Percentiles rank a stretch among this genome's conserved stretches.
Conservation (phyloP, 2,113 vertebrate genomes). For the Felis chaus region DNA sequence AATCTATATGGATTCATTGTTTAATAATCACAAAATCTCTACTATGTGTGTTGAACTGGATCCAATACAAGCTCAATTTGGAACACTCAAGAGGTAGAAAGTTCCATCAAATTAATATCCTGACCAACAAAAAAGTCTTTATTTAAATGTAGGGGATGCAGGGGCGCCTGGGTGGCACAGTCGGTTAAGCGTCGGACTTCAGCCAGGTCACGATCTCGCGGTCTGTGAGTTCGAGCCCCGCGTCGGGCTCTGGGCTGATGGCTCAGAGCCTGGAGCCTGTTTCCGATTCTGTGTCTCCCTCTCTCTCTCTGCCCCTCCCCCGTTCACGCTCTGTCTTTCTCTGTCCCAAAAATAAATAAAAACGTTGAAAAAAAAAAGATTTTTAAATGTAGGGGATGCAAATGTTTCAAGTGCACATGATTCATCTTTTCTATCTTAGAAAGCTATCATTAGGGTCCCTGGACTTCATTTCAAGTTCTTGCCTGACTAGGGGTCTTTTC, state of each 20-base stretch:
- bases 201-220: too few relatives aligned
- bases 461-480: not conserved
- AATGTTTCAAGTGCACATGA: not conserved
- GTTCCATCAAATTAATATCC: not conserved
- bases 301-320: too few relatives aligned
- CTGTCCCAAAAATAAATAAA: too few relatives aligned
- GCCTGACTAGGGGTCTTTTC: not conserved
- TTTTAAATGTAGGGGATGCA: not conserved
- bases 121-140: not conserved
- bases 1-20: not conserved
- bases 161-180: too few relatives aligned
- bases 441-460: not conserved
- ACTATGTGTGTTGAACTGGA: not conserved
- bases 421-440: not conserved
- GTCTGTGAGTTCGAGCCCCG: too few relatives aligned
- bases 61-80: not conserved
- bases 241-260: too few relatives aligned
- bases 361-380: too few relatives aligned
- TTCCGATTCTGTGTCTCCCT: too few relatives aligned
- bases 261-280: too few relatives aligned
- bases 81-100: not conserved
- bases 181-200: too few relatives aligned
- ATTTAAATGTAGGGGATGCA: not conserved
- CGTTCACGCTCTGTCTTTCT: too few relatives aligned
- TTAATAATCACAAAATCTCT: not conserved